Percentiles rank a stretch among this genome's conserved stretches.
These are phyloP conservation scores for Gyps fulvus DNA, from an alignment of 2,113 vertebrate species.

Conservation along the genomic window DNA sequence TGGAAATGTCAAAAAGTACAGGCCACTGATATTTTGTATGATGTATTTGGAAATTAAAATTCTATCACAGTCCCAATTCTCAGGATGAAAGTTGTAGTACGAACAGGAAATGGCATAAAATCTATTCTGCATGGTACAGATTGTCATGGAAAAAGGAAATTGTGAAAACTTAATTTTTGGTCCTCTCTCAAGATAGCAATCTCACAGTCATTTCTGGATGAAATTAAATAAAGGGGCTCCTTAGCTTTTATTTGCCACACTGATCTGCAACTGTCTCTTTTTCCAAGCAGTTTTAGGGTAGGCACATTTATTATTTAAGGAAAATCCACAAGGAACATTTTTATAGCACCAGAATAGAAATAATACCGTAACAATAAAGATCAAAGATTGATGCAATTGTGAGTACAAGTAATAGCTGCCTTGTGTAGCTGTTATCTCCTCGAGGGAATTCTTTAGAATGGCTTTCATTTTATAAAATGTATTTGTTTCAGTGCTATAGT, in stretches of 20 bases:
- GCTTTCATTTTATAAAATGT: constrained; percentile 66
- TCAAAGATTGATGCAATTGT: constrained; percentile 68
- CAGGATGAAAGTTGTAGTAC: not conserved
- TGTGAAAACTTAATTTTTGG: constrained; percentile 18
- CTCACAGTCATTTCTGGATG: not conserved
- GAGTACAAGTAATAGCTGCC: constrained; percentile 59
- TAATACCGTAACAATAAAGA: constrained; percentile 64
- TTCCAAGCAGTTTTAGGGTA: constrained; percentile 19
- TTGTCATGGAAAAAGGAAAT: not conserved
- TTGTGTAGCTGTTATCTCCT: constrained; percentile 36
- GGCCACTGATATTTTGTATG: not conserved
- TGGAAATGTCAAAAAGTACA: not conserved
- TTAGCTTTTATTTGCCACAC: constrained; percentile 47
- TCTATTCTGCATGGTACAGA: not conserved
- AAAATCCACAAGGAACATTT: constrained; percentile 56
- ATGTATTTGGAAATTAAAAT: not conserved
- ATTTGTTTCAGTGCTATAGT: constrained; percentile 31
- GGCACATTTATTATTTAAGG: constrained; percentile 52
- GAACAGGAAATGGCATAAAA: not conserved
- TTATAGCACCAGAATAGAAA: constrained; percentile 60
- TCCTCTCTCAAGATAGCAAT: not conserved
- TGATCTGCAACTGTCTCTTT: constrained; percentile 1
- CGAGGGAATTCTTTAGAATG: constrained; percentile 58
- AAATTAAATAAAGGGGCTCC: constrained; percentile 39
- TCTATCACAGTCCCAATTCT: not conserved